Conservation (phyloP, 2,113 vertebrate species). For the Columba livia region DNA sequence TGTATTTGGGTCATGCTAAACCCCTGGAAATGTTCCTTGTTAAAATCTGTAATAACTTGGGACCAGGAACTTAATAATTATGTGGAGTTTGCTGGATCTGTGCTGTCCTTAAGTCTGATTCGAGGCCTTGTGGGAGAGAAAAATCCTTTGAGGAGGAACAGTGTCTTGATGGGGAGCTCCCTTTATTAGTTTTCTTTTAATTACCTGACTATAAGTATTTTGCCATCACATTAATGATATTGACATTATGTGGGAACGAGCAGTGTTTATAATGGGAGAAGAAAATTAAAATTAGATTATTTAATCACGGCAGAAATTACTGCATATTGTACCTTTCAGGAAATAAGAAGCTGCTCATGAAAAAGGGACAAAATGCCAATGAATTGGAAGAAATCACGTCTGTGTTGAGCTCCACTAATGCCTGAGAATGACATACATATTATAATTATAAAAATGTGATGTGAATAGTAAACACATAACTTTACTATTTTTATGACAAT, state of each 20-base stretch:
- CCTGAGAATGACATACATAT: not conserved
- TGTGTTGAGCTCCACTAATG: not conserved
- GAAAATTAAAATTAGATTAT: constrained; percentile 12
- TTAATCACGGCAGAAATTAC: constrained; percentile 5
- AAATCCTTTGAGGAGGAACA: not conserved
- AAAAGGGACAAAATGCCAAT: not conserved
- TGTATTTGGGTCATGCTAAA: not conserved
- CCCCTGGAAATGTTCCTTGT: not conserved
- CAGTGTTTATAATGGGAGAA: not conserved
- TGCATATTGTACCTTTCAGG: not conserved
- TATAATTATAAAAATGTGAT: not conserved
- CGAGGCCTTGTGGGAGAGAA: not conserved
- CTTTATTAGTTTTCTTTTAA: not conserved
- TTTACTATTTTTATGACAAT: not conserved
- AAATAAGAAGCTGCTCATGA: not conserved
- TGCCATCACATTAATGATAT: not conserved
- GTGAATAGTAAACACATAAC: not conserved
- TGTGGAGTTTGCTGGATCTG: not conserved
- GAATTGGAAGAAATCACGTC: not conserved
- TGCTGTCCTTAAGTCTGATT: not conserved
- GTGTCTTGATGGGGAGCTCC: not conserved
- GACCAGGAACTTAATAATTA: not conserved
- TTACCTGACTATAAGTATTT: constrained; percentile 31
- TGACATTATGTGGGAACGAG: not conserved
- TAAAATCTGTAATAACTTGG: not conserved